phyloP scores from a whole-genome alignment of 2,113 vertebrate species.

The Mohoua ochrocephala region DNA sequence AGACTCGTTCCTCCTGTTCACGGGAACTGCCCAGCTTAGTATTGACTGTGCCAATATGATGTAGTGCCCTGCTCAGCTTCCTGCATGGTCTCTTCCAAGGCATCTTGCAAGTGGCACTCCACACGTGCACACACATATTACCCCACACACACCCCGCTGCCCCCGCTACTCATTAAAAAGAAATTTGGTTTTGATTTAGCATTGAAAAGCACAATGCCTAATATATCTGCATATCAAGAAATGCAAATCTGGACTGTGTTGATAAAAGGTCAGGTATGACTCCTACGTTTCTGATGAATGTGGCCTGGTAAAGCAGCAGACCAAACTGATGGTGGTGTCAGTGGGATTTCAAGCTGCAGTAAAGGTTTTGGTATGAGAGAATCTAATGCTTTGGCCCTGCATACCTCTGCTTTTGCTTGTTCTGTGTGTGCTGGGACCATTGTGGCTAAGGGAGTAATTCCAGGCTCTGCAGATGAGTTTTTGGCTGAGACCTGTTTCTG shows the following conservation, averaged over 20 bases:
- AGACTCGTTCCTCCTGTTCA: background rate
- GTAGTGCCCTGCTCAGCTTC: background rate
- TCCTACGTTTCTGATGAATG: background rate
- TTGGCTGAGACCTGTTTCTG: background rate
- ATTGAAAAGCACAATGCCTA: background rate
- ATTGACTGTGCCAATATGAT: background rate
- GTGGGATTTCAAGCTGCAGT: background rate
- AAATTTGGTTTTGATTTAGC: background rate
- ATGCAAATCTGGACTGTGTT: background rate
- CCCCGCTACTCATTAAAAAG: background rate
- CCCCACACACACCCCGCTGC: accelerated
- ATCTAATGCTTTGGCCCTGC: background rate
- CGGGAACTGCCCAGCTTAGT: background rate
- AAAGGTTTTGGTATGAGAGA: background rate
- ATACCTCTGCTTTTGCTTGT: background rate
- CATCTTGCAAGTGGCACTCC: background rate
- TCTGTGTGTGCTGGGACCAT: background rate
- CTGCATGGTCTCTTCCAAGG: background rate
- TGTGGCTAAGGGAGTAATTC: background rate
- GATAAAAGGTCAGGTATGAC: background rate
- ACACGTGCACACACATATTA: background rate
- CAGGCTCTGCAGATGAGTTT: background rate
- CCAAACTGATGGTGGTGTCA: background rate
- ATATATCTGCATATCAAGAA: background rate
- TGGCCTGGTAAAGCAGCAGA: background rate